Conservation (phyloP, 2,888 invertebrate species). For the Hyalella azteca region DNA sequence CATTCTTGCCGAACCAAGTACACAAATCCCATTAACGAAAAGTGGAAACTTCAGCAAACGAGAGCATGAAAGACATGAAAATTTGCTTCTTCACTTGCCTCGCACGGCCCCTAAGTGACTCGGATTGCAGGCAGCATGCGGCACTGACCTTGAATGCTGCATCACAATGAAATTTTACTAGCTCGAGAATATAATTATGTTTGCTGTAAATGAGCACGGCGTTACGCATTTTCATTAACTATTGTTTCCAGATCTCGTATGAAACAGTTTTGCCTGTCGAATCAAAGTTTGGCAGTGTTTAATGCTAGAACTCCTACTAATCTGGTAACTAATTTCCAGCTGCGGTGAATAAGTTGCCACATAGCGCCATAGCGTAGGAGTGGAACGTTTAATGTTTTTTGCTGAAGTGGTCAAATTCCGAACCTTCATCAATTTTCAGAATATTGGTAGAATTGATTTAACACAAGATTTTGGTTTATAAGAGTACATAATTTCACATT, state of each 20-base stretch:
- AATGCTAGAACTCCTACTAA: neutral
- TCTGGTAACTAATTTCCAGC: constrained; percentile 28
- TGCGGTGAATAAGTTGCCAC: neutral
- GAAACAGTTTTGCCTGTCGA: too few species aligned
- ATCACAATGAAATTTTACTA: too few species aligned
- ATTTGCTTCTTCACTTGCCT: constrained; percentile 15
- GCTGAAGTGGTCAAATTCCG: neutral
- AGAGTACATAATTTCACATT: too few species aligned
- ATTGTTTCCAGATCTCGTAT: too few species aligned
- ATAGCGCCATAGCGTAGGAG: neutral
- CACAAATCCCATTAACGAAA: neutral
- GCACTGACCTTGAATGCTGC: neutral
- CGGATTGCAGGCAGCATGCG: constrained; percentile 13
- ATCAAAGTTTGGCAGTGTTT: too few species aligned
- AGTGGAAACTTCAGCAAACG: neutral
- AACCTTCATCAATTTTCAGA: too few species aligned
- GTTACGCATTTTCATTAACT: too few species aligned
- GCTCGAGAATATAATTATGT: too few species aligned
- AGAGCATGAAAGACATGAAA: constrained; percentile 13
- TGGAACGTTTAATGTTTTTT: constrained; percentile 17
- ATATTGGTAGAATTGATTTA: too few species aligned
- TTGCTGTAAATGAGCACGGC: too few species aligned
- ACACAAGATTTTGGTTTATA: too few species aligned
- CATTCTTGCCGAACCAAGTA: neutral
- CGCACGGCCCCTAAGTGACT: neutral